Conservation (phyloP, 2,888 invertebrate genomes). For the Lathronympha strigana region DNA sequence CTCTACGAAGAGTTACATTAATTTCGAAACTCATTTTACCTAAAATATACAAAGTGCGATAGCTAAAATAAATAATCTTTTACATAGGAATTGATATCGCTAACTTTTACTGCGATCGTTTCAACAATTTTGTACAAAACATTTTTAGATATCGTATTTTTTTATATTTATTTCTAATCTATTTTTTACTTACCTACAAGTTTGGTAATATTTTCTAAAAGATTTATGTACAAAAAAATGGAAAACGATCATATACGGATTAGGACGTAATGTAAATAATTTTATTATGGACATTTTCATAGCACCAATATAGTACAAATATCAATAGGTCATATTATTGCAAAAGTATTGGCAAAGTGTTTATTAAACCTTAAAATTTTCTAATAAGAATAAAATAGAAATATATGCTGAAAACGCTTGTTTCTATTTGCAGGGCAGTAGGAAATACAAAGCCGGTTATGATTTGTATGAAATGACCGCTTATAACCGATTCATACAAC, state of each 20-base stretch:
- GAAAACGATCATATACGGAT: neutral
- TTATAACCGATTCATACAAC: no score
- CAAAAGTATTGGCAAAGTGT: neutral
- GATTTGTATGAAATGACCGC: no score
- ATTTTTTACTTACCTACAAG: no score
- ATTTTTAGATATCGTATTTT: neutral
- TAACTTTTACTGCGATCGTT: constrained; percentile 53
- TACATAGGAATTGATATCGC: constrained; percentile 69
- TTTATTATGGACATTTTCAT: constrained; percentile 33
- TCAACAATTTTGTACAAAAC: constrained; percentile 45
- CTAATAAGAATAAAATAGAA: neutral
- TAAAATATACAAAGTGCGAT: constrained; percentile 75
- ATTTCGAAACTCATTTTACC: constrained; percentile 43
- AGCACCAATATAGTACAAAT: constrained; percentile 20
- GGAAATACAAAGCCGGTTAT: no score
- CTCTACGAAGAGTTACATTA: constrained; percentile 18
- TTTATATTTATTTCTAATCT: no score
- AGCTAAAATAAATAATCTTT: constrained; percentile 82
- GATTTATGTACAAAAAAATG: neutral
- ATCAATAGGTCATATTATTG: neutral
- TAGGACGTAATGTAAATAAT: neutral
- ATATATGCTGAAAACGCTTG: no score
- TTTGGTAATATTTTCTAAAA: neutral
- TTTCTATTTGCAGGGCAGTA: no score
- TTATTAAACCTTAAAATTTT: neutral